These are phyloP conservation scores for Gulo gulo DNA, from an alignment of 2,113 vertebrate species.

Conservation along the genomic window DNA sequence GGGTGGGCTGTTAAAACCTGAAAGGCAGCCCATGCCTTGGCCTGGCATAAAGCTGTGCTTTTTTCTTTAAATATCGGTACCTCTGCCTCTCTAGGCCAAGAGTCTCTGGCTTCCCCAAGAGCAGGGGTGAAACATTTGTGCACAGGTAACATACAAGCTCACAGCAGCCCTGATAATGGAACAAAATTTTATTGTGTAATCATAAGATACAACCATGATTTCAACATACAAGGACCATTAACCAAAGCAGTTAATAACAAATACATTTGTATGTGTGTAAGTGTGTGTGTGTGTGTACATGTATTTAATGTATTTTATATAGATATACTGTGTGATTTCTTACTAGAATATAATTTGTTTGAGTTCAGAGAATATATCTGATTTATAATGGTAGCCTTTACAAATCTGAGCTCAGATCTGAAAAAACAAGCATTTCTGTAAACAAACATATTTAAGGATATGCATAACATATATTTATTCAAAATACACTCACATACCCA, in stretches of 20 bases:
- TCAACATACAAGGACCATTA: neutral
- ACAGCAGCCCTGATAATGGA: neutral
- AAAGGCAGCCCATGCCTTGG: neutral
- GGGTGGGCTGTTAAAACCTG: fast-evolving
- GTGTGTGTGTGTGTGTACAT: neutral
- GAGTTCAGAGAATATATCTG: neutral
- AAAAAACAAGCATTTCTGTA: neutral
- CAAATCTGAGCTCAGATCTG: neutral
- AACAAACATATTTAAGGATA: neutral
- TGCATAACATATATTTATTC: neutral
- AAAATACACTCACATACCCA: neutral
- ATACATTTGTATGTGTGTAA: no score
- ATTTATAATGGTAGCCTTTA: neutral
- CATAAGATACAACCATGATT: neutral
- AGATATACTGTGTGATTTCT: neutral
- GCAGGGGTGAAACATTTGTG: no score
- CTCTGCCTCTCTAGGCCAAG: neutral
- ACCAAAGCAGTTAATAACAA: neutral
- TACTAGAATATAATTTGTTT: neutral
- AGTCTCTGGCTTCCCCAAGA: neutral
- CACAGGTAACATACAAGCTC: neutral
- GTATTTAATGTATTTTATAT: neutral
- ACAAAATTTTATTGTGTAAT: neutral
- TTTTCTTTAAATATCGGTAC: neutral
- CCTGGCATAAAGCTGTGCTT: fast-evolving